phyloP scores from a whole-genome alignment of 2,113 vertebrate genomes.

The Cyanistes caeruleus region DNA sequence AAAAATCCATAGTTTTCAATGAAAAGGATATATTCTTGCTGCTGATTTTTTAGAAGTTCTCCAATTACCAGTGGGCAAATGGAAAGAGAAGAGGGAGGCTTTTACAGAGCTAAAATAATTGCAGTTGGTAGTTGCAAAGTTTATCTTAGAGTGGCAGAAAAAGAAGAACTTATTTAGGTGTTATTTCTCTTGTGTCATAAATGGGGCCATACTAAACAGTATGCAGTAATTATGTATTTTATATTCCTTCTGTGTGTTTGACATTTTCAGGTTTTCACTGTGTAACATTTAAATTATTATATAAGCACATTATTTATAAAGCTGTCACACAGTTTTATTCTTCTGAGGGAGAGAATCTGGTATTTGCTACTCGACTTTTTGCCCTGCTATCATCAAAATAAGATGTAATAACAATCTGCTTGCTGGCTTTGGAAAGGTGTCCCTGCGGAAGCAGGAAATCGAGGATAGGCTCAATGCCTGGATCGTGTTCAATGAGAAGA shows the following conservation, averaged over 20 bases:
- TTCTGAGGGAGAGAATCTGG: neutral
- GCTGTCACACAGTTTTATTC: neutral
- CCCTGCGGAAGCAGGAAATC: slow-evolving; percentile 86
- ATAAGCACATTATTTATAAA: slow-evolving; percentile 11
- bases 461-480: slow-evolving; percentile 90
- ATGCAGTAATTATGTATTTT: neutral
- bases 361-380: neutral
- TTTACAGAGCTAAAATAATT: neutral
- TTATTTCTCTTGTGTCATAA: neutral
- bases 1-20: neutral
- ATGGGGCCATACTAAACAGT: neutral
- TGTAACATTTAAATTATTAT: neutral
- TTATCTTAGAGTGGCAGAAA: neutral
- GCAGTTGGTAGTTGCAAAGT: neutral
- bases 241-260: neutral
- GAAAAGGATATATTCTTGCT: neutral
- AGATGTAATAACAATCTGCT: neutral
- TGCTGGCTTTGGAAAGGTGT: slow-evolving; percentile 83
- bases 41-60: neutral
- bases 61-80: neutral
- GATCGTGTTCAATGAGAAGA: slow-evolving; percentile 92
- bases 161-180: neutral
- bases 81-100: neutral
- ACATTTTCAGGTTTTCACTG: neutral
- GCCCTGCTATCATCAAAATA: neutral